Conservation (phyloP, 2,797 vertebrate genomes). For the Pangasius sanitwongsei region DNA sequence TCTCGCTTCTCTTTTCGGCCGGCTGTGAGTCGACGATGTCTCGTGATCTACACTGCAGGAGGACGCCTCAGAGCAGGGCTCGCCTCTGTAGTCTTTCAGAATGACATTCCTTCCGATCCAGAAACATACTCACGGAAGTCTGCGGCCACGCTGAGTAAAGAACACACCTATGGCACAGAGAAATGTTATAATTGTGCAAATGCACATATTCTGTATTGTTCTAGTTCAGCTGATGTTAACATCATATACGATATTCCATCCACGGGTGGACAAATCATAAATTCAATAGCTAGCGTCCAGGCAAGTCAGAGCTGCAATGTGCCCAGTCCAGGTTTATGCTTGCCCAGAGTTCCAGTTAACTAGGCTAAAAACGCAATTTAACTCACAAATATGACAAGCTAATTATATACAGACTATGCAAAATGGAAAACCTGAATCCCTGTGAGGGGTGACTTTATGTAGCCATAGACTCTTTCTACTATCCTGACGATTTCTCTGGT, state of each 20-base stretch:
- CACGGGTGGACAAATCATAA: background rate
- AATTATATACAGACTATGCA: background rate
- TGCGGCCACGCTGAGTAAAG: slow-evolving; percentile 69
- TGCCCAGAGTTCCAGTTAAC: background rate
- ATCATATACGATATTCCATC: background rate
- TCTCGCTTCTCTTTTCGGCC: background rate
- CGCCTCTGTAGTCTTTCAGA: slow-evolving; percentile 62
- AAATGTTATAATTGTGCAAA: background rate
- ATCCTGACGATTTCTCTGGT: background rate
- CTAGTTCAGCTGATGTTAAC: background rate
- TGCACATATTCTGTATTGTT: background rate
- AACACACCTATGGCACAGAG: slow-evolving; percentile 69
- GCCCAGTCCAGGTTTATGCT: background rate
- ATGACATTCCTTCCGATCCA: slow-evolving; percentile 64
- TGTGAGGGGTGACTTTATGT: background rate
- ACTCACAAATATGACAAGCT: background rate
- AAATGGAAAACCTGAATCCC: background rate
- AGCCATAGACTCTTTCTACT: background rate
- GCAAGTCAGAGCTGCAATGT: background rate
- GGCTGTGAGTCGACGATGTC: background rate
- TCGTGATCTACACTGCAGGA: background rate
- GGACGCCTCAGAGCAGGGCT: background rate
- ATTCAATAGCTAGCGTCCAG: background rate
- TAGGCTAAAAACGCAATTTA: background rate
- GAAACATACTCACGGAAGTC: slow-evolving; percentile 72